Percentiles rank a stretch among this genome's conserved stretches.
phyloP scores from a whole-genome alignment of 2,797 vertebrate species.

The Hippopotamyrus pictus region DNA sequence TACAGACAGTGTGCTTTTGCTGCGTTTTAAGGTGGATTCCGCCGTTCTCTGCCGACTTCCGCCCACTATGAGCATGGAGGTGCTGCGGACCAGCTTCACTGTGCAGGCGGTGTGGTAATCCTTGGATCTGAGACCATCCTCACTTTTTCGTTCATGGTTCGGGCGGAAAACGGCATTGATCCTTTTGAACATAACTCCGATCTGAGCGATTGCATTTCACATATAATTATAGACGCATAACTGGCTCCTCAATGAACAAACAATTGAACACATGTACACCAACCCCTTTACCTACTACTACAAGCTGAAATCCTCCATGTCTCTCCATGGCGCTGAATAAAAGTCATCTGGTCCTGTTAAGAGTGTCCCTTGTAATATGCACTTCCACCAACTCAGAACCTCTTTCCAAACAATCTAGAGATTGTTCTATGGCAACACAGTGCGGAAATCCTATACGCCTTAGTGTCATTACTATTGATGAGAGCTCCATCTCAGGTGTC shows the following conservation, averaged over 20 bases:
- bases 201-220: slow-evolving; percentile 17
- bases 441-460: slow-evolving; percentile 56
- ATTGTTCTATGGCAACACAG: slow-evolving; percentile 53
- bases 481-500: slow-evolving; percentile 60
- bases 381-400: not conserved
- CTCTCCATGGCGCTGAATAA: slow-evolving; percentile 67
- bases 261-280: not conserved
- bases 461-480: slow-evolving; percentile 42
- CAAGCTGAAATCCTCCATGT: not conserved
- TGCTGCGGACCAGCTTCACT: slow-evolving; percentile 81
- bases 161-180: slow-evolving; percentile 80
- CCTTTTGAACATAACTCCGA: slow-evolving; percentile 79
- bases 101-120: slow-evolving; percentile 66
- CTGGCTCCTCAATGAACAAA: not conserved
- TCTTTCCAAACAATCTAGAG: slow-evolving; percentile 24
- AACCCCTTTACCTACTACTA: not conserved
- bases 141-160: slow-evolving; percentile 51
- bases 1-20: slow-evolving; percentile 75
- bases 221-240: not conserved
- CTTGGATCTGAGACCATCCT: slow-evolving; percentile 50
- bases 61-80: slow-evolving; percentile 82
- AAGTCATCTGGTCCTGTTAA: not conserved
- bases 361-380: not conserved
- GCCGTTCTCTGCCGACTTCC: slow-evolving; percentile 54
- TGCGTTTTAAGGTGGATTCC: slow-evolving; percentile 73